Evolutionary conservation across 2,888 invertebrate species (phyloP), one percentile per base, ranked within the genome.

Genomic region (Subacronicta megacephala): DNA sequence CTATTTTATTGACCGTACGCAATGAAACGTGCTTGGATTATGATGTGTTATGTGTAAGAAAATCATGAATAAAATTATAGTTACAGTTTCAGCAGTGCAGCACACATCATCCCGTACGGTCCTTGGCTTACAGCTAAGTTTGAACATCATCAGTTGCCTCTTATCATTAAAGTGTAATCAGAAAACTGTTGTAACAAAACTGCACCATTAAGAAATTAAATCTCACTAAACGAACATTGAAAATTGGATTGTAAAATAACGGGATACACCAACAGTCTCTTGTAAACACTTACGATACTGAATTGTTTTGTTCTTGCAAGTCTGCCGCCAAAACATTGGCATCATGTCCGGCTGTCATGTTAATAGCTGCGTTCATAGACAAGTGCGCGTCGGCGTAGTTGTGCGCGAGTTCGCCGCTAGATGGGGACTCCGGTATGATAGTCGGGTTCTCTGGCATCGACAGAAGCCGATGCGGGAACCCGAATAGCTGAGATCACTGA

Each of bases 401-500:
- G 90, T 94, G 93, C 86, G 90, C 88, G 47, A 90, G 81, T 44
- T 94, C 94, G 79, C 88, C 88, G 84, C 88, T 89, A 90, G 94
- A 92, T 89, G 92, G 92, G 80, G 90, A 77, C 83, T 90, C 90
- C 51, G 87, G 83, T 71, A 88, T 71, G 63, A 75, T 80, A 64
- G 70, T 89, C 95, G 95, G 95, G 95, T 95, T 95, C 88, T 95
- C 95, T 67, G 95, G 94, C 95, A 95, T 92, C 86, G 90, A 95
- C 91, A 96, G 95, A 62, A 96, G 94, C 87, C 97, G 96, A 92
- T 96, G 96, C 85, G 97, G 96, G 95, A 97, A 97, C 96, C 97
- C 97, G 95, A 97, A 97, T 84, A 97, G 96, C 96, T 97, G 97
- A 93, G 97, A 98, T 98, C 98, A 97, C 96, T 97, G 98, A 92